Evolutionary conservation across 2,113 vertebrate genomes (phyloP).

Genomic region (Atlantisia rogersi): DNA sequence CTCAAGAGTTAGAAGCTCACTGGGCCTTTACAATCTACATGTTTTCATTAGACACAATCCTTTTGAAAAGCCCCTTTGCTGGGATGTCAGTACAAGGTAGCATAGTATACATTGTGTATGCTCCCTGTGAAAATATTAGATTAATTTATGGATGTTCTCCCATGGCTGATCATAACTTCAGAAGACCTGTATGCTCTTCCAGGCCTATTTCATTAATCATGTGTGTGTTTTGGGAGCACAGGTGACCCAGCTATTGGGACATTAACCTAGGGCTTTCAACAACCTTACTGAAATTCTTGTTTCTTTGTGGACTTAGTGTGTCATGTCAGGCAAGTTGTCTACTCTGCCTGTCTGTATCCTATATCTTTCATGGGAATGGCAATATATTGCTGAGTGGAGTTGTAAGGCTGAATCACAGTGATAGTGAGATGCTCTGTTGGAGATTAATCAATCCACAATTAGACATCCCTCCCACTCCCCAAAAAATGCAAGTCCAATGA

Average conservation of each 20-base stretch:
- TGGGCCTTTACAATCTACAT: not conserved
- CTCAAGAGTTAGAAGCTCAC: not conserved
- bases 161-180: not conserved
- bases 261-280: not conserved
- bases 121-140: not conserved
- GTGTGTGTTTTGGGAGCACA: not conserved
- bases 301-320: not conserved
- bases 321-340: not conserved
- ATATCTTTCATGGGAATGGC: not conserved
- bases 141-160: not conserved
- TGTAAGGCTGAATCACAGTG: not conserved
- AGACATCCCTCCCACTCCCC: not conserved
- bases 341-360: not conserved
- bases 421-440: not conserved
- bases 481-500: not conserved
- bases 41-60: not conserved
- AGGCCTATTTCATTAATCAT: not conserved
- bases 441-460: not conserved
- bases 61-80: not conserved
- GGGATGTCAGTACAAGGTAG: not conserved
- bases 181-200: not conserved
- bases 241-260: not conserved
- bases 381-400: not conserved
- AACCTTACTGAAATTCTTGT: not conserved
- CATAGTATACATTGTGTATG: fast-evolving